Percentiles rank a stretch among this genome's conserved stretches.
phyloP scores from a whole-genome alignment of 1,140 invertebrate genomes.

The Trichonephila clavata region DNA sequence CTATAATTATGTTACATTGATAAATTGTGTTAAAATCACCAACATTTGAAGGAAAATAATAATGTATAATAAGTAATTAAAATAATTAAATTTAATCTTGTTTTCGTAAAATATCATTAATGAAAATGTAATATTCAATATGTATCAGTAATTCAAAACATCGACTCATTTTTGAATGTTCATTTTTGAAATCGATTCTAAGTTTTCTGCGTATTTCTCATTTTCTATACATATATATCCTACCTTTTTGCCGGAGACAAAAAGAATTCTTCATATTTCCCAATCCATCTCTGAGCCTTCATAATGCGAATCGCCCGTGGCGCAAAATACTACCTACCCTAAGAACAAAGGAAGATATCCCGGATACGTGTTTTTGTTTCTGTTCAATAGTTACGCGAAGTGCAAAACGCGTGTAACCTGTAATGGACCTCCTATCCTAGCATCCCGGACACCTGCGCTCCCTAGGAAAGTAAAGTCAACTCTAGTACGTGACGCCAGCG shows the following conservation, averaged over 20 bases:
- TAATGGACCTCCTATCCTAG: constrained; percentile 62
- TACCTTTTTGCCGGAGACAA: background rate
- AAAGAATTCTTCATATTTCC: background rate
- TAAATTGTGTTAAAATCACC: too few relatives aligned
- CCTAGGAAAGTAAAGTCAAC: constrained; percentile 25
- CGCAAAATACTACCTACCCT: background rate
- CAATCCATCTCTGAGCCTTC: constrained; percentile 20
- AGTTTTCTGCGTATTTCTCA: too few relatives aligned
- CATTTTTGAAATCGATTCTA: too few relatives aligned
- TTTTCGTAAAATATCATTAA: too few relatives aligned
- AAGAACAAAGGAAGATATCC: background rate
- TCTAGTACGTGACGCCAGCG: constrained; percentile 51
- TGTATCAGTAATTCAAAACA: too few relatives aligned
- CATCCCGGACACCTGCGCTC: constrained; percentile 47
- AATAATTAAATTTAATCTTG: too few relatives aligned
- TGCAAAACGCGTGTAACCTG: constrained; percentile 42
- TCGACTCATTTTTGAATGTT: too few relatives aligned
- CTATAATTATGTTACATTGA: too few relatives aligned
- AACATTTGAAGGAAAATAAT: too few relatives aligned
- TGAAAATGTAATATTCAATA: too few relatives aligned
- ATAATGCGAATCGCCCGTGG: constrained; percentile 3
- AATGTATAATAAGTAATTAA: too few relatives aligned
- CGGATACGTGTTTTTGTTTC: constrained; percentile 48
- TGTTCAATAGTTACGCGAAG: constrained; percentile 28
- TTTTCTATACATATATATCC: too few relatives aligned